These are phyloP conservation scores for Prenolepis imparis DNA, from an alignment of 2,888 invertebrate species.

Conservation along the genomic window DNA sequence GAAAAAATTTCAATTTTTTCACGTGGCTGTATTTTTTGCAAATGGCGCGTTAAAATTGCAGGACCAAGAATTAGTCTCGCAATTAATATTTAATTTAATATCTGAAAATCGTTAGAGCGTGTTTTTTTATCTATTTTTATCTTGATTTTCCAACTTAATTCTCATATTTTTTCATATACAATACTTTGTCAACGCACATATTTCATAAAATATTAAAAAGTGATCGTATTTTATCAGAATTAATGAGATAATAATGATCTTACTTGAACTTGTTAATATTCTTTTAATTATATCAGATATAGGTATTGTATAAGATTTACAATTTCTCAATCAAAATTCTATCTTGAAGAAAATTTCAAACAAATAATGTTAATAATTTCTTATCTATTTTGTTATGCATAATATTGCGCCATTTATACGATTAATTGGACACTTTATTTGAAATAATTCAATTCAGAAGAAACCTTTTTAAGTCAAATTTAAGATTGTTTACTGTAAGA, in stretches of 20 bases:
- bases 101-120: background rate
- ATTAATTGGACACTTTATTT: background rate
- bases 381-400: background rate
- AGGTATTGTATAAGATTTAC: background rate
- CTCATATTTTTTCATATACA: background rate
- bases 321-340: background rate
- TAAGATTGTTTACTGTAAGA: background rate
- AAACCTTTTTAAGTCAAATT: background rate
- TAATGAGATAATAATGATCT: background rate
- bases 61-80: background rate
- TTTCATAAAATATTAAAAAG: background rate
- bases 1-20: slow-evolving; percentile 10
- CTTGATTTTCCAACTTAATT: background rate
- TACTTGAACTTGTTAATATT: background rate
- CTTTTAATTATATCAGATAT: background rate
- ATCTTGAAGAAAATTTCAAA: background rate
- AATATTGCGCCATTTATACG: background rate
- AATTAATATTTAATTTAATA: background rate
- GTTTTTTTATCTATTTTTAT: background rate
- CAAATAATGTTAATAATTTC: background rate
- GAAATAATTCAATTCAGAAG: background rate
- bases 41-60: background rate
- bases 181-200: background rate
- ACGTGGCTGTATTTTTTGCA: background rate
- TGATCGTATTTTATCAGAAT: background rate